Conservation (phyloP, 2,888 invertebrate species). For the Masnerella sp. region DNA sequence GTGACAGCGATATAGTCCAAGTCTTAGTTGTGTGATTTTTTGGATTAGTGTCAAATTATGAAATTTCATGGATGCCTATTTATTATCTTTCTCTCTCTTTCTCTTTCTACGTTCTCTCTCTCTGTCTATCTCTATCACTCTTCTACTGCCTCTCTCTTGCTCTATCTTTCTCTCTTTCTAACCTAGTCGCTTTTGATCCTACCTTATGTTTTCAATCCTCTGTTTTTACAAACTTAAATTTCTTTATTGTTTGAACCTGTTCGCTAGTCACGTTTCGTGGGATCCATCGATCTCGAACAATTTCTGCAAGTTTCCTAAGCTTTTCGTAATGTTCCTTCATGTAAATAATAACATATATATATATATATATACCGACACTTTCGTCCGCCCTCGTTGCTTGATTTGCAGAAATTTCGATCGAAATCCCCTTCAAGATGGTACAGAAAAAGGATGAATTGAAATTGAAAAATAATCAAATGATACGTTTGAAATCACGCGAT, state of each 20-base stretch:
- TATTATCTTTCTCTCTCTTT: slow-evolving; percentile 56
- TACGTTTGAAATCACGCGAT: slow-evolving; percentile 28
- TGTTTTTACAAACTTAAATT: slow-evolving; percentile 52
- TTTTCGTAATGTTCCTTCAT: slow-evolving; percentile 67
- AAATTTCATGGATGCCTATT: slow-evolving; percentile 77
- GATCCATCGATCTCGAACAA: slow-evolving; percentile 63
- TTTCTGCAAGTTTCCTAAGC: slow-evolving; percentile 67
- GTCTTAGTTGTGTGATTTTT: slow-evolving; percentile 77
- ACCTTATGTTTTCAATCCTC: slow-evolving; percentile 52
- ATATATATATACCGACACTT: slow-evolving; percentile 63
- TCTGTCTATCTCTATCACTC: slow-evolving; percentile 51
- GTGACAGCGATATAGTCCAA: slow-evolving; percentile 75
- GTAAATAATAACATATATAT: too few relatives aligned
- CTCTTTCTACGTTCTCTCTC: slow-evolving; percentile 20
- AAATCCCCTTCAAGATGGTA: slow-evolving; percentile 38
- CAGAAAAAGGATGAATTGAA: slow-evolving; percentile 27
- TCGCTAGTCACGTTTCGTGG: slow-evolving; percentile 67
- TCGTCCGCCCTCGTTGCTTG: slow-evolving; percentile 59
- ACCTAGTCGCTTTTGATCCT: slow-evolving; percentile 72
- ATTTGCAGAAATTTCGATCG: slow-evolving; percentile 70
- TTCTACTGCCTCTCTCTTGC: slow-evolving; percentile 48
- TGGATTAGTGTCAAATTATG: slow-evolving; percentile 77
- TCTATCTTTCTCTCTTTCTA: slow-evolving; percentile 61
- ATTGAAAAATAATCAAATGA: slow-evolving; percentile 4
- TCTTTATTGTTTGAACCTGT: slow-evolving; percentile 69